Evolutionary conservation across 2,797 vertebrate genomes (phyloP), one percentile per base, ranked within the genome.

Genomic region (Neosilurus mollespiculum): DNA sequence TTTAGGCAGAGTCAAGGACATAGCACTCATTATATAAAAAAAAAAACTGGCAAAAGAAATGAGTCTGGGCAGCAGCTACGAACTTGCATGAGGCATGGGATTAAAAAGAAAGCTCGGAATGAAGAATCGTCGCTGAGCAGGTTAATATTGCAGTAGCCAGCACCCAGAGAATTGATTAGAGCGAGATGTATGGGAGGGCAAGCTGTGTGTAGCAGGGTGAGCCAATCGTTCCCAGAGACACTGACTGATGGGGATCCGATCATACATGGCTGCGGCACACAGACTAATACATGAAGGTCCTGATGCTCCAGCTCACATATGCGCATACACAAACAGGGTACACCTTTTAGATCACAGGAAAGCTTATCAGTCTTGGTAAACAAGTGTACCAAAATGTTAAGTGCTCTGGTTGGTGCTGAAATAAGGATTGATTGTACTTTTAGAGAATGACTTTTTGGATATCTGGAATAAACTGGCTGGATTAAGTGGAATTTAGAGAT

Each of bases 161-260:
- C 81, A 81, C 58, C 77, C 65, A 26, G n/a, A 72, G 70, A 84
- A 83, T 73, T 76, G 83, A 86, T 43, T 83, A 79, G 67, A 81
- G 80, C 16, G 49, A 82, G 80, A 86, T 81, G 77, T 86, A 83
- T 86, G 83, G 61, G 83, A 80, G 78, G 84, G 76, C 76, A 82
- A 67, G 78, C 78, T 79, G 83, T 80, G 80, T 73, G 80, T 49
- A 43, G 30, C 80, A 54, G 65, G 83, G 75, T 69, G 30, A 80
- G 62, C 54, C 61, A 56, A 78, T 85, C 78, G 67, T 72, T 81
- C 66, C 67, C 81, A 56, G 18, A 61, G 66, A 85, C 80, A 84
- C 80, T 82, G 78, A 85, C 76, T 80, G 85, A 85, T 84, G 82
- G 16, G 64, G 61, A 80, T 80, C 78, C 77, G 70, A 84, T 82